Evolutionary conservation across 2,797 vertebrate species (phyloP).

Genomic region (Cephalopachus bancanus): DNA sequence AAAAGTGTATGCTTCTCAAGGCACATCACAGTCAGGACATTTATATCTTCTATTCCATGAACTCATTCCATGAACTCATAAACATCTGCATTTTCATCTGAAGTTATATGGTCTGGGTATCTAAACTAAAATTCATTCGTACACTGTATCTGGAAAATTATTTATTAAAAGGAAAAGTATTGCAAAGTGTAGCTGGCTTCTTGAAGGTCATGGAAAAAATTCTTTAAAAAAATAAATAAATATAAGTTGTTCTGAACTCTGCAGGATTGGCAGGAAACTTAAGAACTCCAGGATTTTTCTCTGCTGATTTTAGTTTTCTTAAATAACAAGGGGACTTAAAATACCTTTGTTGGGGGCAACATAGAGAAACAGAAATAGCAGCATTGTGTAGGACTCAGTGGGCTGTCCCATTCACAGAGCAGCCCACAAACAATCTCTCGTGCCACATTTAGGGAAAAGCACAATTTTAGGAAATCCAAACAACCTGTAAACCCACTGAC

Average conservation of each 20-base stretch:
- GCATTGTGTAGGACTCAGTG: slow-evolving; percentile 73
- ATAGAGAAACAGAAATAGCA: slow-evolving; percentile 84
- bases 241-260: slow-evolving; percentile 72
- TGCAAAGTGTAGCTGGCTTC: slow-evolving; percentile 27
- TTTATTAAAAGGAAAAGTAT: slow-evolving; percentile 65
- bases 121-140: slow-evolving; percentile 20
- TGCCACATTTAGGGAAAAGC: slow-evolving; percentile 86
- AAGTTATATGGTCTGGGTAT: not conserved
- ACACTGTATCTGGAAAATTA: slow-evolving; percentile 61
- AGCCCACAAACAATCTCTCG: slow-evolving; percentile 84
- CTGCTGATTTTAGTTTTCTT: slow-evolving; percentile 70
- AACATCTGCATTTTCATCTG: slow-evolving; percentile 65
- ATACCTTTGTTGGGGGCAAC: not conserved
- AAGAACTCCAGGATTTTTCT: slow-evolving; percentile 40
- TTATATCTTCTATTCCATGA: slow-evolving; percentile 45
- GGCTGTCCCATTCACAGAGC: slow-evolving; percentile 29
- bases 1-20: slow-evolving; percentile 47
- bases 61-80: slow-evolving; percentile 48
- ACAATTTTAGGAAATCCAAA: slow-evolving; percentile 95
- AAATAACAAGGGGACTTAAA: slow-evolving; percentile 53
- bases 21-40: not conserved
- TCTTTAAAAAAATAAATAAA: slow-evolving; percentile 45
- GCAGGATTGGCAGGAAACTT: slow-evolving; percentile 64
- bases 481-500: slow-evolving; percentile 91
- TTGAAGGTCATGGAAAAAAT: slow-evolving; percentile 63